A percentile compares a stretch with the other conserved stretches of the same genome.
Conservation (phyloP, 2,888 invertebrate species). For the Drosophila imparisetae region DNA sequence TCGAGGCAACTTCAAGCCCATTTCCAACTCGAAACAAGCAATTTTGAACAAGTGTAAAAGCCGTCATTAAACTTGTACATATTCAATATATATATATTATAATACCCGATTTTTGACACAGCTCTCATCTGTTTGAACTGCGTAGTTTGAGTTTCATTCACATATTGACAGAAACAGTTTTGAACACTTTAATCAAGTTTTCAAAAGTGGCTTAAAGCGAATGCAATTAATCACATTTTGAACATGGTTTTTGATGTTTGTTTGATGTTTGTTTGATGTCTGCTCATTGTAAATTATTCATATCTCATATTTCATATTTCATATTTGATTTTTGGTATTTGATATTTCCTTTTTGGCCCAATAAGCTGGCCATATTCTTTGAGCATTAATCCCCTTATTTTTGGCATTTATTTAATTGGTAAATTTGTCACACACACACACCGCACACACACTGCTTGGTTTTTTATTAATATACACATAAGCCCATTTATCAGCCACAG, state of each 20-base stretch:
- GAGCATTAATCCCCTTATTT: slow-evolving; percentile 62
- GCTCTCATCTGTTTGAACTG: neutral
- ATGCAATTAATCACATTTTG: slow-evolving; percentile 31
- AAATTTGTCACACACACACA: slow-evolving; percentile 61
- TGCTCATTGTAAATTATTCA: neutral
- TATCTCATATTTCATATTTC: slow-evolving; percentile 22
- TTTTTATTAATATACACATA: slow-evolving; percentile 60
- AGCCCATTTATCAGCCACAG: slow-evolving; percentile 55
- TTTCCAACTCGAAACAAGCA: neutral
- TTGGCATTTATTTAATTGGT: slow-evolving; percentile 74
- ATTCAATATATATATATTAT: too few species aligned
- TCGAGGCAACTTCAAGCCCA: neutral
- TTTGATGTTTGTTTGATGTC: neutral
- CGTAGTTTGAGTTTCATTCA: neutral
- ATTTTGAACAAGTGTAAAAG: neutral
- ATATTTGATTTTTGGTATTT: slow-evolving; percentile 3
- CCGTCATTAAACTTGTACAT: neutral
- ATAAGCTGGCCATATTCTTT: slow-evolving; percentile 45
- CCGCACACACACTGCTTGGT: slow-evolving; percentile 1
- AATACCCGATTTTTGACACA: neutral
- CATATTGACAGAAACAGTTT: slow-evolving; percentile 15
- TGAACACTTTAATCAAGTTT: slow-evolving; percentile 28
- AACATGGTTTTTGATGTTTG: slow-evolving; percentile 21
- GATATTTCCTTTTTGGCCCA: slow-evolving; percentile 43
- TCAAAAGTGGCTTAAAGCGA: slow-evolving; percentile 17